phyloP scores from a whole-genome alignment of 1,140 invertebrate species.

The Drosophila pseudoobscura region DNA sequence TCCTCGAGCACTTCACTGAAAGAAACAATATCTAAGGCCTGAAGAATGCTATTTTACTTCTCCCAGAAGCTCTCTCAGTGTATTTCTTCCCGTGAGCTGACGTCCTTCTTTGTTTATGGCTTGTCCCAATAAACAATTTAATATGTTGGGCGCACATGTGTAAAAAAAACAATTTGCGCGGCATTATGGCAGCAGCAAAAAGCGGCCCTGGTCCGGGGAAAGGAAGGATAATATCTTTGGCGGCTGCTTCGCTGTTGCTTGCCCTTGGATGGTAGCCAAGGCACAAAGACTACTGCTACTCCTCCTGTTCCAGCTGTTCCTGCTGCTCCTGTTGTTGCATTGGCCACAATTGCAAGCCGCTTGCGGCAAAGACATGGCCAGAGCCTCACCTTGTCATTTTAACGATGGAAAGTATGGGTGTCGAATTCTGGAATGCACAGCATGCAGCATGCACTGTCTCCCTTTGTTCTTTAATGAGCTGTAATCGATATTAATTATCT shows the following conservation, averaged over 20 bases:
- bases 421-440: conserved; percentile 14
- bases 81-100: conserved; percentile 1
- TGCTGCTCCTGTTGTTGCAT: conserved; percentile 19
- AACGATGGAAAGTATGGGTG: conserved; percentile 29
- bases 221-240: conserved; percentile 59
- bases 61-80: not conserved
- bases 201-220: conserved; percentile 35
- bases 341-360: conserved; percentile 58
- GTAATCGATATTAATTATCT: conserved; percentile 58
- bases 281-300: conserved; percentile 4
- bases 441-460: conserved; percentile 37
- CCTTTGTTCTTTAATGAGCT: conserved; percentile 58
- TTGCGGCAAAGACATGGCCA: conserved; percentile 55
- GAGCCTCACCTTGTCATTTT: conserved; percentile 56
- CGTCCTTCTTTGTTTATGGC: conserved; percentile 37
- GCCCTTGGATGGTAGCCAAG: conserved; percentile 59
- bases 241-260: conserved; percentile 58
- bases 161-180: conserved; percentile 62
- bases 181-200: conserved; percentile 42
- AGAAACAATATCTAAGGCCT: not conserved
- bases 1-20: conserved; percentile 2
- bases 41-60: no score
- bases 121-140: conserved; percentile 67
- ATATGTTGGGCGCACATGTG: conserved; percentile 67
- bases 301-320: not conserved